These are phyloP conservation scores for Platorchestia sp. DNA, from an alignment of 1,140 invertebrate species.

Conservation along the genomic window DNA sequence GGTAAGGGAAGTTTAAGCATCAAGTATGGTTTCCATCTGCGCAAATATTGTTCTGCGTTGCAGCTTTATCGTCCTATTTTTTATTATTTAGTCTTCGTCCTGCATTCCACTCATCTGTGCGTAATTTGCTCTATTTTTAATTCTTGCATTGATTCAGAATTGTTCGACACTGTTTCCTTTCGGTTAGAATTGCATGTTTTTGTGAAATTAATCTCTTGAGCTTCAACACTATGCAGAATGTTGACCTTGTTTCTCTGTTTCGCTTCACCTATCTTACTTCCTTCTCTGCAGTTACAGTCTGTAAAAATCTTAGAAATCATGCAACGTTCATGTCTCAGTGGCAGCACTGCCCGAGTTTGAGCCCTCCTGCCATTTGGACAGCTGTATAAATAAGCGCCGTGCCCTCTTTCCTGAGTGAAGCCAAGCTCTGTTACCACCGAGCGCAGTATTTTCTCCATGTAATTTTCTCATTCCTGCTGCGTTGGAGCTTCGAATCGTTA, in stretches of 20 bases:
- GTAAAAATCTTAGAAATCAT: not conserved
- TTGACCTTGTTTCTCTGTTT: not conserved
- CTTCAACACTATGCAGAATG: not conserved
- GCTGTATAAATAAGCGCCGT: not conserved
- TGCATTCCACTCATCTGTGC: too few relatives aligned
- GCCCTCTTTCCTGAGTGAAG: not conserved
- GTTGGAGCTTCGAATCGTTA: not conserved
- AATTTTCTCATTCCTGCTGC: not conserved
- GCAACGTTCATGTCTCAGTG: not conserved
- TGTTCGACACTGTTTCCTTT: too few relatives aligned
- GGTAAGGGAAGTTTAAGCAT: too few relatives aligned
- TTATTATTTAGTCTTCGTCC: too few relatives aligned
- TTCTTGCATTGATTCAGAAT: too few relatives aligned
- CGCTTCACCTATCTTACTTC: not conserved
- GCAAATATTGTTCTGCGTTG: too few relatives aligned
- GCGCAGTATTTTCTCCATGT: not conserved
- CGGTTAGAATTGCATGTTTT: too few relatives aligned
- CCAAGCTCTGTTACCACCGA: not conserved
- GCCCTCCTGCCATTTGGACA: not conserved
- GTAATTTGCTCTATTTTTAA: too few relatives aligned
- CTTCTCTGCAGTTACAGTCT: not conserved
- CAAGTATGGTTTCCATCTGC: too few relatives aligned
- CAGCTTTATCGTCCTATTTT: too few relatives aligned
- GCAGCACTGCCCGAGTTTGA: not conserved
- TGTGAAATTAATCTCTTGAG: too few relatives aligned